Percentiles rank a stretch among this genome's conserved stretches.
phyloP scores from a whole-genome alignment of 1,140 invertebrate species.

The Colletes gigas region DNA sequence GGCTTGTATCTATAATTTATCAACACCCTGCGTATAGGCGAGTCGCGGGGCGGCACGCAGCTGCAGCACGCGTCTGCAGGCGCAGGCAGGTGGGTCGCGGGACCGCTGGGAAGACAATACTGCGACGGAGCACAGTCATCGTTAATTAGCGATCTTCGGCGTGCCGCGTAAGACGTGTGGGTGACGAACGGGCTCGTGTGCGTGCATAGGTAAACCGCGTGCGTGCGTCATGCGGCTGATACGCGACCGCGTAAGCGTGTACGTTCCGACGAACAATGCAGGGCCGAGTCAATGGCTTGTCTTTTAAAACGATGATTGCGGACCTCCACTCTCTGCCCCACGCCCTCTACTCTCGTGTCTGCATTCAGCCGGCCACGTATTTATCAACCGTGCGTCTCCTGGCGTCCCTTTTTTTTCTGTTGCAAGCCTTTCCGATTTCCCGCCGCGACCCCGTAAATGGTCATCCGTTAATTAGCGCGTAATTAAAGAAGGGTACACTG shows the following conservation, averaged over 20 bases:
- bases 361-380: slow-evolving; percentile 27
- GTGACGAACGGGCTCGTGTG: slow-evolving; percentile 55
- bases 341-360: not conserved
- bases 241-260: slow-evolving; percentile 12
- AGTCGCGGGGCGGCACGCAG: slow-evolving; percentile 27
- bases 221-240: slow-evolving; percentile 44
- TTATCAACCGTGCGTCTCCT: slow-evolving; percentile 40
- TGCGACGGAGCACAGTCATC: slow-evolving; percentile 67
- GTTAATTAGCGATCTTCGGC: slow-evolving; percentile 76
- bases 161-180: slow-evolving; percentile 65
- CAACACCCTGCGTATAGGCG: not conserved
- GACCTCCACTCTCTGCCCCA: slow-evolving; percentile 18
- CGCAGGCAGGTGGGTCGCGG: slow-evolving; percentile 70
- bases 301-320: slow-evolving; percentile 63
- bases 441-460: slow-evolving; percentile 42
- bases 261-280: slow-evolving; percentile 58
- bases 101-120: slow-evolving; percentile 66
- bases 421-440: slow-evolving; percentile 35
- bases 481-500: slow-evolving; percentile 24
- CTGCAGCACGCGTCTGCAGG: slow-evolving; percentile 53
- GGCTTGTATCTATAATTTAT: not conserved
- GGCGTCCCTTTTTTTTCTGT: not conserved
- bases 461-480: slow-evolving; percentile 51
- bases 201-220: slow-evolving; percentile 45
- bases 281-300: slow-evolving; percentile 68